Evolutionary conservation across 2,797 vertebrate species (phyloP).

Genomic region (Epinephelus awoara): DNA sequence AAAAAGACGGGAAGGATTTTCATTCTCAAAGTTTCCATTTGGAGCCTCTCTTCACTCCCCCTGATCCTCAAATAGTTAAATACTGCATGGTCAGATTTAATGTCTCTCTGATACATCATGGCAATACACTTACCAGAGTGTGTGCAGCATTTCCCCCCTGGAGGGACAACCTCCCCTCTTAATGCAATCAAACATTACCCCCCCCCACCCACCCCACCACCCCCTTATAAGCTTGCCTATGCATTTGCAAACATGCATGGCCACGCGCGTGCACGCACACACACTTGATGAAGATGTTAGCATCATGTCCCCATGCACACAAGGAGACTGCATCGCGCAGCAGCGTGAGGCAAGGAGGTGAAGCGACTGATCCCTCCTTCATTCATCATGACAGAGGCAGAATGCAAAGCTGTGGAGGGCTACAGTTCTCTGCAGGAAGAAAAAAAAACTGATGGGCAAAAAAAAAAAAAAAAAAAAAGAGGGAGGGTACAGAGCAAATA

Average conservation of each 20-base stretch:
- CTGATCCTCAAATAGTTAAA: constrained; percentile 79
- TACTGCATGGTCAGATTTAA: constrained; percentile 82
- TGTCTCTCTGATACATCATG: constrained; percentile 74
- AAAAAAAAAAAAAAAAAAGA: constrained; percentile 46
- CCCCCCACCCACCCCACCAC: too few species aligned
- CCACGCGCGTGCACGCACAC: constrained; percentile 14
- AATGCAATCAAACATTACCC: constrained; percentile 67
- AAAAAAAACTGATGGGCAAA: constrained; percentile 50
- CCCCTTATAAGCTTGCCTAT: constrained; percentile 41
- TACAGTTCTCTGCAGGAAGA: constrained; percentile 72
- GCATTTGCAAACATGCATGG: constrained; percentile 49
- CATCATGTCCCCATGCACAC: constrained; percentile 73
- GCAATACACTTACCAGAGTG: constrained; percentile 70
- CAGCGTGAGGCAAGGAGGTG: constrained; percentile 61
- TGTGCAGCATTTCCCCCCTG: constrained; percentile 66
- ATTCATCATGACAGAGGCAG: constrained; percentile 76
- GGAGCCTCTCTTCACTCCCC: constrained; percentile 39
- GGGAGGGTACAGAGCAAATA: constrained; percentile 72
- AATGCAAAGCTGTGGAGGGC: constrained; percentile 66
- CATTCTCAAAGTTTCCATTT: constrained; percentile 61
- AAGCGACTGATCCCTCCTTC: constrained; percentile 66
- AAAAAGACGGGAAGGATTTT: constrained; percentile 16
- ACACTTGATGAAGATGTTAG: constrained; percentile 72
- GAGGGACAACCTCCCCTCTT: constrained; percentile 62
- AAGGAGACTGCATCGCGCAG: constrained; percentile 79